Conservation (phyloP, 2,113 vertebrate species). For the Cheilinus undulatus region DNA sequence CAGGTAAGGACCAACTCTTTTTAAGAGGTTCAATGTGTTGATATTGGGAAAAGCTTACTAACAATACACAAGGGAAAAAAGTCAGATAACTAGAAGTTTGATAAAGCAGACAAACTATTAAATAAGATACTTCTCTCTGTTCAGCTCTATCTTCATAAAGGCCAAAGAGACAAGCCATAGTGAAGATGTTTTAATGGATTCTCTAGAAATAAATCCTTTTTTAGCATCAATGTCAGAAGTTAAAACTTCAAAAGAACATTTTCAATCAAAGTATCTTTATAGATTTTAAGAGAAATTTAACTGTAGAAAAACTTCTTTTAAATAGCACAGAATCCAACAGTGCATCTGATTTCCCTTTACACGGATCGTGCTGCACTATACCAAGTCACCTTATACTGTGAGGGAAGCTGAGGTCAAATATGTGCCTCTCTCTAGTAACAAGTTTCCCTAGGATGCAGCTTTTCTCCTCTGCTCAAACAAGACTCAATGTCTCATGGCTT, state of each 20-base stretch:
- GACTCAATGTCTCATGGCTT: background rate
- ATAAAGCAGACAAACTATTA: background rate
- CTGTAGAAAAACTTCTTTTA: too few relatives aligned
- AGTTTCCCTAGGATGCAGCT: background rate
- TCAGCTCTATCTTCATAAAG: background rate
- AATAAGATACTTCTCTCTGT: background rate
- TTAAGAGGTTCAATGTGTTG: background rate
- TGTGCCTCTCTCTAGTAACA: background rate
- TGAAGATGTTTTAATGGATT: too few relatives aligned
- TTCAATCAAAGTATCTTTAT: too few relatives aligned
- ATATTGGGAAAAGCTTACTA: background rate
- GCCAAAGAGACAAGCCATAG: too few relatives aligned
- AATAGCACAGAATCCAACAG: background rate
- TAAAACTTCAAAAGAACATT: too few relatives aligned
- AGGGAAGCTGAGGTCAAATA: constrained; percentile 31
- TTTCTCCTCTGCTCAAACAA: constrained; percentile 13
- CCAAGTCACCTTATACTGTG: background rate
- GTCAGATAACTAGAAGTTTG: background rate
- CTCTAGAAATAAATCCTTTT: too few relatives aligned
- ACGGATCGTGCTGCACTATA: constrained; percentile 1
- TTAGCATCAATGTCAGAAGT: too few relatives aligned
- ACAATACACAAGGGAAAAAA: background rate
- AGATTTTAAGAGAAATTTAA: too few relatives aligned
- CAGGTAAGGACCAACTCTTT: constrained; percentile 52
- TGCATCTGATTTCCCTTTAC: too few relatives aligned